Evolutionary conservation across 1,140 invertebrate genomes (phyloP), one percentile per base, ranked within the genome.

Genomic region (Teleopsis dalmanni): DNA sequence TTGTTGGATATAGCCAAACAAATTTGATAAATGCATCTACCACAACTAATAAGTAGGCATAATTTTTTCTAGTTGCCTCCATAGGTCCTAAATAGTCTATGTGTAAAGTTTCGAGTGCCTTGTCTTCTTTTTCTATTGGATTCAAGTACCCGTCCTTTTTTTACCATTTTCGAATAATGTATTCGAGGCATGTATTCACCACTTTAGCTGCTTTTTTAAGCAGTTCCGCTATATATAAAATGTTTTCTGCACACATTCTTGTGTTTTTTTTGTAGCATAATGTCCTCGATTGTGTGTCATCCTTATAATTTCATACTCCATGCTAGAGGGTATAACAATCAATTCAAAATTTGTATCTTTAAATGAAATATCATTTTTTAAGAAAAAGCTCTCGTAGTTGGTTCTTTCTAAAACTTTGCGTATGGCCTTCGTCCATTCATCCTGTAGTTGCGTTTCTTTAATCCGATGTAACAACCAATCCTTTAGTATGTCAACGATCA

Each of bases 1-100:
- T 69, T 8, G 60, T 57, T 2, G 67, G 57, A 46, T 66, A 72
- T 19, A 74, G n/a, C 59, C 63, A 71, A 2, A 53, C 47, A 56
- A 71, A 74, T 34, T 73, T 73, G 1, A 63, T 60, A 54, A 72
- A 74, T 1, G 50, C 61, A 50, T 73, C 69, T 7, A 71, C 50
- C 0, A 74, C 50, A 0, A 54, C 62, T 0, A 75, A 58, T 7
- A 73, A 56, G 52, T 72, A 56, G n/a, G 61, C 58, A 45, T 74
- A 74, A 14, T 56, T 8, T n/a, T 35, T 35, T 6, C 18, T 35
- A 6, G 33, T 35, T 11, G 52, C 22, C n/a, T 53, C 37, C 8
- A 74, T 22, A 4, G 71, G 73, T 43, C 73, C 71, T 4, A 50
- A 14, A 35, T 47, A 40, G 31, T 53, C 42, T 4, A 55, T 27